Percentiles rank a stretch among this genome's conserved stretches.
These are phyloP conservation scores for Leptobrachium ailaonicum DNA, from an alignment of 2,113 vertebrate genomes.

Conservation along the genomic window DNA sequence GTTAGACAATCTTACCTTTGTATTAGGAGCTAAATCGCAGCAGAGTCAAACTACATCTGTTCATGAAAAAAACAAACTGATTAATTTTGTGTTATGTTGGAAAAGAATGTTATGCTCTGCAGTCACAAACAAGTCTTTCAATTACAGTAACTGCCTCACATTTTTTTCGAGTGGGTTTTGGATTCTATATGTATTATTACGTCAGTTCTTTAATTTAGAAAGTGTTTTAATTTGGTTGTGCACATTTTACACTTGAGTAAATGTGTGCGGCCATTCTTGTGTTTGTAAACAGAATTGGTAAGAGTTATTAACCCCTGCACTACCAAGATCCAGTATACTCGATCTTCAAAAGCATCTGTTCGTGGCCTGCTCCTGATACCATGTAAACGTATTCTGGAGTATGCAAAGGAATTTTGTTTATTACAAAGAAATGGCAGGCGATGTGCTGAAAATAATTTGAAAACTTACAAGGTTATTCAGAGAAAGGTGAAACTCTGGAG, in stretches of 20 bases:
- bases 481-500: too few species aligned
- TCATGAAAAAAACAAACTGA: conserved; percentile 13
- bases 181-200: conserved; percentile 13
- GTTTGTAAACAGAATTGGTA: conserved; percentile 7
- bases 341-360: too few species aligned
- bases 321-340: too few species aligned
- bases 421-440: too few species aligned
- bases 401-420: too few species aligned
- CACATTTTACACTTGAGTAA: conserved; percentile 24
- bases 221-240: conserved; percentile 31
- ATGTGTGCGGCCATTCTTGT: conserved; percentile 3
- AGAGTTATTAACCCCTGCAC: conserved; percentile 3
- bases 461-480: too few species aligned
- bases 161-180: conserved; percentile 14
- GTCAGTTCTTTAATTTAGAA: conserved; percentile 32
- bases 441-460: too few species aligned
- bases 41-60: conserved; percentile 27
- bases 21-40: conserved; percentile 22
- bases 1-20: conserved; percentile 25
- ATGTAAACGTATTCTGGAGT: too few species aligned
- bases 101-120: conserved; percentile 30
- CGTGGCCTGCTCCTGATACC: too few species aligned
- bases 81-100: conserved; percentile 25
- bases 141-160: conserved; percentile 30
- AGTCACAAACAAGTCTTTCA: conserved; percentile 43